phyloP scores from a whole-genome alignment of 2,888 invertebrate genomes.

The Malacosoma neustria region DNA sequence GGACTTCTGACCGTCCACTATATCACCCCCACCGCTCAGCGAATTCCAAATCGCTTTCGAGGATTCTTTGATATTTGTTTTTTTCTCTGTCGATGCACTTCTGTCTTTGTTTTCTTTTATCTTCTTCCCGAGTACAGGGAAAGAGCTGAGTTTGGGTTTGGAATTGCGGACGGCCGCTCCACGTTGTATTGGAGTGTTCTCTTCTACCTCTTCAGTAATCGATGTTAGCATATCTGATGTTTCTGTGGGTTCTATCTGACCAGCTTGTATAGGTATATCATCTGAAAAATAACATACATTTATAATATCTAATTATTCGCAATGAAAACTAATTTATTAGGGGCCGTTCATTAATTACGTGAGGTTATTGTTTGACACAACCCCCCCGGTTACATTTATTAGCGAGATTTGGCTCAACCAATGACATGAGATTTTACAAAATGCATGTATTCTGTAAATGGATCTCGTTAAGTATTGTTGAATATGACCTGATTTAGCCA shows the following conservation, averaged over 20 bases:
- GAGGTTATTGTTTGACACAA: too few relatives aligned
- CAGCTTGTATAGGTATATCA: constrained; percentile 91
- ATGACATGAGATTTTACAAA: too few relatives aligned
- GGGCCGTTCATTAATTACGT: too few relatives aligned
- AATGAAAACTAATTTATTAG: too few relatives aligned
- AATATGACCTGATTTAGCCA: too few relatives aligned
- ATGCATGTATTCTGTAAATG: too few relatives aligned
- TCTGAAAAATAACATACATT: constrained; percentile 74
- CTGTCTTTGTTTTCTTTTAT: constrained; percentile 71
- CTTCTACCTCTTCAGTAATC: constrained; percentile 81
- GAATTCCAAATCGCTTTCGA: constrained; percentile 65
- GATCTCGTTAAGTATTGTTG: too few relatives aligned
- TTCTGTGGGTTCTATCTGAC: constrained; percentile 76
- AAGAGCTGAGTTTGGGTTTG: constrained; percentile 77
- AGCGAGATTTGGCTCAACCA: too few relatives aligned
- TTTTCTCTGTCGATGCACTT: constrained; percentile 49
- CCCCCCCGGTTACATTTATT: too few relatives aligned
- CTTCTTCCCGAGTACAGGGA: constrained; percentile 80
- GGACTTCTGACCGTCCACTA: constrained; percentile 61
- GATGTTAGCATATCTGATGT: constrained; percentile 76
- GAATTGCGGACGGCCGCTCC: constrained; percentile 64
- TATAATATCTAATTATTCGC: too few relatives aligned
- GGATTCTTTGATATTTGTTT: constrained; percentile 57
- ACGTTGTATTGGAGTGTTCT: constrained; percentile 64
- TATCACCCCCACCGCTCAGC: constrained; percentile 59